Evolutionary conservation across 2,113 vertebrate species (phyloP).

Genomic region (Mugil cephalus): DNA sequence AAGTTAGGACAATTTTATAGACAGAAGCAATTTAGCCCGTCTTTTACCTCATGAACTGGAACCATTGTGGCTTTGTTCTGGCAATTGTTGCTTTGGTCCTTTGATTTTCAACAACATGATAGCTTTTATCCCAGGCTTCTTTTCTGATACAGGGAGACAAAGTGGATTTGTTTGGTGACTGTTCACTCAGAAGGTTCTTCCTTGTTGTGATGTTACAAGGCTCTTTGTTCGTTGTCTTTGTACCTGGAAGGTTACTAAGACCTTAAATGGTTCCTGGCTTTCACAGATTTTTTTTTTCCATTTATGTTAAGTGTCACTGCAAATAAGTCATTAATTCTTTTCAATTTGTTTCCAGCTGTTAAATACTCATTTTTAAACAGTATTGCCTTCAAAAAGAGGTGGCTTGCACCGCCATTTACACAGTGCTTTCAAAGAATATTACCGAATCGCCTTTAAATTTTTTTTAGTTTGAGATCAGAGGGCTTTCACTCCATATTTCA

Average conservation of each 20-base stretch:
- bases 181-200: constrained; percentile 44
- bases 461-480: too few relatives aligned
- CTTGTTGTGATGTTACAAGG: constrained; percentile 46
- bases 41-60: constrained; percentile 67
- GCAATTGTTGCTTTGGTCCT: constrained; percentile 55
- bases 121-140: constrained; percentile 62
- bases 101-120: constrained; percentile 68
- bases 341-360: neutral
- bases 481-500: too few relatives aligned
- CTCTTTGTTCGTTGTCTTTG: constrained; percentile 54
- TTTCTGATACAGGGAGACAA: constrained; percentile 49
- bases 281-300: neutral
- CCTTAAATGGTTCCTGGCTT: constrained; percentile 42
- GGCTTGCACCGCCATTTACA: too few relatives aligned
- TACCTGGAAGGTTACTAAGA: constrained; percentile 25
- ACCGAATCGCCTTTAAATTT: neutral
- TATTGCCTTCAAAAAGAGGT: too few relatives aligned
- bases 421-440: neutral
- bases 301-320: too few relatives aligned
- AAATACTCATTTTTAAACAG: neutral
- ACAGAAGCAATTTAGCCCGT: constrained; percentile 71
- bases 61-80: constrained; percentile 58
- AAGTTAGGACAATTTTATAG: constrained; percentile 57
- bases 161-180: constrained; percentile 45
- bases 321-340: too few relatives aligned